phyloP scores from a whole-genome alignment of 1,140 invertebrate species.

The Tetragonula clypearis region DNA sequence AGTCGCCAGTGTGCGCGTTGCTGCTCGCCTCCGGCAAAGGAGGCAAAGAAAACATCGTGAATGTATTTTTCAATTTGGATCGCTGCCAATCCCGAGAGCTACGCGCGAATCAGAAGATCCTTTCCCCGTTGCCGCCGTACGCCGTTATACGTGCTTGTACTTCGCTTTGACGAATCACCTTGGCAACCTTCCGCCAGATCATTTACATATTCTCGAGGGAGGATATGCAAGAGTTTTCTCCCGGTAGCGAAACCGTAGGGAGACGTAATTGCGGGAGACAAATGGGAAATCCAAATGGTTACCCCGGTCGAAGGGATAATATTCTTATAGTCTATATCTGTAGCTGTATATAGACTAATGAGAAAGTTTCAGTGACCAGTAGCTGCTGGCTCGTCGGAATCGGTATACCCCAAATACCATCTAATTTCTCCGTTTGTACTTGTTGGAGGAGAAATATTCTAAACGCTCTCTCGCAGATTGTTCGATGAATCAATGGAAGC shows the following conservation, averaged over 20 bases:
- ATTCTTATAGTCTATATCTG: no score
- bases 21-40: not conserved
- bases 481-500: constrained; percentile 68
- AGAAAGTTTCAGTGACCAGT: not conserved
- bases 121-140: not conserved
- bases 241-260: not conserved
- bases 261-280: not conserved
- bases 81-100: constrained; percentile 53
- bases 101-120: constrained; percentile 36
- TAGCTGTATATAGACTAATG: not conserved
- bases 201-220: not conserved
- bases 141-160: no score
- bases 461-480: constrained; percentile 62
- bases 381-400: constrained; percentile 31
- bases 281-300: not conserved
- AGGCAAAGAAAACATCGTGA: constrained; percentile 67
- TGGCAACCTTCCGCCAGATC: not conserved
- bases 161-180: not conserved
- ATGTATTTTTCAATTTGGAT: constrained; percentile 75
- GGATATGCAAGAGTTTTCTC: not conserved
- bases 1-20: not conserved
- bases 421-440: constrained; percentile 54
- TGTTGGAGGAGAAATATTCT: not conserved
- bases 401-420: constrained; percentile 48
- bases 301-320: not conserved